phyloP scores from a whole-genome alignment of 2,113 vertebrate species.

The Ailurus styani region DNA sequence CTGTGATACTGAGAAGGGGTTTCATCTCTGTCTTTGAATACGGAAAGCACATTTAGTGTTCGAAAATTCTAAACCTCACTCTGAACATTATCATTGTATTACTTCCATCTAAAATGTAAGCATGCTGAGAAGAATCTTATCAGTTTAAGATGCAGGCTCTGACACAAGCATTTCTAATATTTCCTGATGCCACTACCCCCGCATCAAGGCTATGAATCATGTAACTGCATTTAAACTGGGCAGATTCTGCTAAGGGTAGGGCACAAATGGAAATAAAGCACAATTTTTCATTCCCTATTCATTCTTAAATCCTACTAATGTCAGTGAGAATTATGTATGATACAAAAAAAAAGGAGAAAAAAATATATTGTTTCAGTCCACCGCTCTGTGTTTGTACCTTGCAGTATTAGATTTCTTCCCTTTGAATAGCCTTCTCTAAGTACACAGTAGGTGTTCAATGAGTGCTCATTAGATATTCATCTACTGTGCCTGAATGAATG shows the following conservation, averaged over 20 bases:
- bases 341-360: not conserved
- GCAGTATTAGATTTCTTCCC: not conserved
- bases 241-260: not conserved
- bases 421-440: not conserved
- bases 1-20: not conserved
- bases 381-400: not conserved
- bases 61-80: conserved; percentile 21
- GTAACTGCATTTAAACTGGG: not conserved
- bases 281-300: not conserved
- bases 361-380: not conserved
- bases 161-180: not conserved
- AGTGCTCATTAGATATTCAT: not conserved
- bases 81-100: not conserved
- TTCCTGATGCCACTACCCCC: not conserved
- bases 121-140: not conserved
- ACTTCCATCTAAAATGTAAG: not conserved
- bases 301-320: conserved; percentile 14
- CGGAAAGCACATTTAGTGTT: not conserved
- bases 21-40: not conserved
- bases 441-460: not conserved
- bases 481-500: not conserved
- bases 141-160: not conserved
- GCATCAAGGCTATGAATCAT: not conserved
- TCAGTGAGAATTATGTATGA: conserved; percentile 3
- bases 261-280: conserved; percentile 16